Evolutionary conservation across 1,140 invertebrate species (phyloP), one percentile per base, ranked within the genome.

Genomic region (Brachionus rotundiformis): DNA sequence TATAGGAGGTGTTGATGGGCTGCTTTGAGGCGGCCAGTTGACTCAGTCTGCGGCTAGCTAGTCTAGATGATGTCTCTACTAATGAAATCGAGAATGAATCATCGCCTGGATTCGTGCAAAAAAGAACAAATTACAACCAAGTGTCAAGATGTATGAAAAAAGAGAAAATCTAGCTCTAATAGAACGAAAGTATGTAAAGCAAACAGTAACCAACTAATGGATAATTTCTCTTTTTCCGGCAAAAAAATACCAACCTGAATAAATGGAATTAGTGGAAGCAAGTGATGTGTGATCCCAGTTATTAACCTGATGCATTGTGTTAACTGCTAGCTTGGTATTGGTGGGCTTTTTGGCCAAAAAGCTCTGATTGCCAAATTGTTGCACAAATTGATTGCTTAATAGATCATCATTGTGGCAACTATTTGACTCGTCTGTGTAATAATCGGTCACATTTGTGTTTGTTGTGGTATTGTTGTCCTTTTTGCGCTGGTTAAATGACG

Each of bases 401-500:
- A 73, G 4, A 13, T 73, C 68, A 0, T 73, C 68, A 29, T 73
- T 73, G 39, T 73, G 68, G 36, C 68, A 63, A 27, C 76, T 63
- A 31, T 54, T 79, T 47, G 76, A 79, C 33, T 79, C 76, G 76
- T 79, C 76, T 25, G 76, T 79, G 19, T 73, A 73, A 39, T 73
- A 73, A 44, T 73, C 68, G 23, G 68, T 73, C 8, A 73, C 68
- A 73, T 73, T 73, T 25, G 68, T 73, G 25, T 41, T 73, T 13
- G 68, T 73, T 13, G 68, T 73, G 19, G 68, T 73, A 11, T 73
- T 44, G 23, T 7, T 23, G 8, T 73, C 19, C 19, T 73, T 73
- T 73, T 44, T 73, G 8, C 19, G 39, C 29, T 44, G 39, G 19
- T 25, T 25, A 44, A 23, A 59, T 29, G 47, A 59, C 25, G 68